A percentile compares a stretch with the other conserved stretches of the same genome.
These are phyloP conservation scores for Steinernema hermaphroditum DNA, from an alignment of 2,888 invertebrate species.

Conservation along the genomic window DNA sequence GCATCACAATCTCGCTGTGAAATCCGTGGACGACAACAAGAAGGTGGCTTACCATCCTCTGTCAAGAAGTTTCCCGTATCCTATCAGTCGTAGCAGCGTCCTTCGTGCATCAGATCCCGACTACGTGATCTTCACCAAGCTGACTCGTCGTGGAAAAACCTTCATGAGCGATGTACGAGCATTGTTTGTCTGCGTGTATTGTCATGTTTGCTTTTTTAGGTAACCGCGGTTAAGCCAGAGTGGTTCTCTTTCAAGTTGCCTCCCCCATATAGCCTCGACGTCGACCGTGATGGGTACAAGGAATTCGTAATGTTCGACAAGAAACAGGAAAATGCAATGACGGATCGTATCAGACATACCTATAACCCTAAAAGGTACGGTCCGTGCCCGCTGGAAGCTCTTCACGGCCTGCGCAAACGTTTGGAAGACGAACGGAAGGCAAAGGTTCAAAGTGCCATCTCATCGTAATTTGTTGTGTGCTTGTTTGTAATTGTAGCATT, in stretches of 20 bases:
- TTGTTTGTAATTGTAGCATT: too few species aligned
- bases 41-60: constrained; percentile 1
- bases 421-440: constrained; percentile 1
- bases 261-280: not conserved
- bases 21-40: not conserved
- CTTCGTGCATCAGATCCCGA: not conserved
- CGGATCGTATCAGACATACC: not conserved
- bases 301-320: not conserved
- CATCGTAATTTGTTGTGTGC: too few species aligned
- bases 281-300: not conserved
- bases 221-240: not conserved
- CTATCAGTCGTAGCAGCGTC: constrained; percentile 8
- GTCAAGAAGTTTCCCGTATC: not conserved
- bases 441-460: not conserved
- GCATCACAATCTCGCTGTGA: constrained; percentile 15
- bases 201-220: not conserved
- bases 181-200: too few species aligned
- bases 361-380: constrained; percentile 5
- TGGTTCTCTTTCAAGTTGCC: not conserved
- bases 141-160: not conserved
- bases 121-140: constrained; percentile 19
- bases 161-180: constrained; percentile 13
- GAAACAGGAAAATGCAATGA: not conserved
- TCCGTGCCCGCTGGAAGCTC: not conserved
- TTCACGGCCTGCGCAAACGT: not conserved